Evolutionary conservation across 2,888 invertebrate genomes (phyloP).

Genomic region (Troglohyphantes excavatus): DNA sequence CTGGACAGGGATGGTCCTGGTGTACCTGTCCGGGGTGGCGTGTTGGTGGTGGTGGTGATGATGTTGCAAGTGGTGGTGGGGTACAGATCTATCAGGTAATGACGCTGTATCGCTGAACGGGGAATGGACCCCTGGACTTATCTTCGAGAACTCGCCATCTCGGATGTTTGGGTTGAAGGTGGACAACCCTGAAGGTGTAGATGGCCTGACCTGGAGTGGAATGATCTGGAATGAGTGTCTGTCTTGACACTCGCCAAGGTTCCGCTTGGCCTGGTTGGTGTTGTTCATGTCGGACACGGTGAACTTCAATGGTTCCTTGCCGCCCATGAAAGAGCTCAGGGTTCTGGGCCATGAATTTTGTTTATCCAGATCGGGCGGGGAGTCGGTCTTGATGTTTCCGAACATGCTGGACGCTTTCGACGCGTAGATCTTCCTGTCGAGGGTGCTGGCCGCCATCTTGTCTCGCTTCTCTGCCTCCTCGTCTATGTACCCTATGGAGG

Average conservation of each 20-base stretch:
- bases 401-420: slow-evolving; percentile 61
- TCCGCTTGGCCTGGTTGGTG: background rate
- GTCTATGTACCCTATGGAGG: slow-evolving; percentile 73
- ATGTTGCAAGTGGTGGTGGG: slow-evolving; percentile 37
- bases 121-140: slow-evolving; percentile 55
- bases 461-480: slow-evolving; percentile 52
- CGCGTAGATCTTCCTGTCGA: slow-evolving; percentile 67
- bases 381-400: slow-evolving; percentile 63
- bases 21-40: slow-evolving; percentile 34
- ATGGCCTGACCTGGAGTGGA: slow-evolving; percentile 69
- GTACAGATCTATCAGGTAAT: slow-evolving; percentile 29
- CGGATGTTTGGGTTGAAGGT: slow-evolving; percentile 19
- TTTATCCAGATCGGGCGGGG: slow-evolving; percentile 72
- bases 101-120: slow-evolving; percentile 62
- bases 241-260: slow-evolving; percentile 49
- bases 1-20: background rate
- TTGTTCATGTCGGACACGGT: slow-evolving; percentile 47
- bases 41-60: slow-evolving; percentile 59
- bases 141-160: too few species aligned
- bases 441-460: slow-evolving; percentile 48
- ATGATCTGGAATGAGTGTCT: slow-evolving; percentile 67
- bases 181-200: slow-evolving; percentile 53
- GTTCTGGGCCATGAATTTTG: slow-evolving; percentile 74
- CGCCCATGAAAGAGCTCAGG: slow-evolving; percentile 72
- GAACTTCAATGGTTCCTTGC: slow-evolving; percentile 68